Conservation (phyloP, 2,888 invertebrate species). For the Andrena dorsata region DNA sequence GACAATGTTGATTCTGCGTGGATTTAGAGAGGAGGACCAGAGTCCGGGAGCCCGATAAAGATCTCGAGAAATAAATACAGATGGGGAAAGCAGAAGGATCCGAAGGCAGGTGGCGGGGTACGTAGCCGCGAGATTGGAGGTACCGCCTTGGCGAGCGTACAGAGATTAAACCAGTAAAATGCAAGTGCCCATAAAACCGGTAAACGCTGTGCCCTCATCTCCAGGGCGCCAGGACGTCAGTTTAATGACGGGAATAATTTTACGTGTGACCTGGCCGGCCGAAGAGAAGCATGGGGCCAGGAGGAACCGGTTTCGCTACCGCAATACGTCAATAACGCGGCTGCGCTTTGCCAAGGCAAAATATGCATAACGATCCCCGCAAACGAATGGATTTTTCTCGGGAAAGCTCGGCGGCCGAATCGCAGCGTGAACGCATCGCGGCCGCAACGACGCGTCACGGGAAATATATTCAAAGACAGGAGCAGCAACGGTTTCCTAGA, state of each 20-base stretch:
- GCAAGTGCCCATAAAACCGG: slow-evolving; percentile 73
- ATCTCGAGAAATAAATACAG: slow-evolving; percentile 38
- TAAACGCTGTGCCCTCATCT: slow-evolving; percentile 71
- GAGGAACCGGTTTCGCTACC: slow-evolving; percentile 72
- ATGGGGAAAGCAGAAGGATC: slow-evolving; percentile 32
- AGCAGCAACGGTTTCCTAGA: not conserved
- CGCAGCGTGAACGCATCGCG: not conserved
- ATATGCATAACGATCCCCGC: slow-evolving; percentile 30
- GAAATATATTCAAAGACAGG: not conserved
- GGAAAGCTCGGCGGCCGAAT: not conserved
- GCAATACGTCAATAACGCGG: slow-evolving; percentile 73
- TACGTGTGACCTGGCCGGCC: slow-evolving; percentile 67
- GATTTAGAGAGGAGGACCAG: not conserved
- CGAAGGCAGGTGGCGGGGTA: slow-evolving; percentile 45
- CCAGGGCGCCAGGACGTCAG: slow-evolving; percentile 72
- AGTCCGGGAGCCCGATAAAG: slow-evolving; percentile 20
- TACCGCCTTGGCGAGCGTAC: slow-evolving; percentile 50
- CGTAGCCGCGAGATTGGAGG: slow-evolving; percentile 33
- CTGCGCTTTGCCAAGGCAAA: slow-evolving; percentile 33
- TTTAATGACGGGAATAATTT: slow-evolving; percentile 76
- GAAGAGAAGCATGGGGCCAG: slow-evolving; percentile 54
- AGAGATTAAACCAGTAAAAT: slow-evolving; percentile 76
- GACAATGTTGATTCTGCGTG: slow-evolving; percentile 7
- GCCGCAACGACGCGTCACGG: not conserved
- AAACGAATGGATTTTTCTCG: slow-evolving; percentile 22